A percentile compares a stretch with the other conserved stretches of the same genome.
Conservation (phyloP, 2,113 vertebrate genomes). For the Nibea albiflora region DNA sequence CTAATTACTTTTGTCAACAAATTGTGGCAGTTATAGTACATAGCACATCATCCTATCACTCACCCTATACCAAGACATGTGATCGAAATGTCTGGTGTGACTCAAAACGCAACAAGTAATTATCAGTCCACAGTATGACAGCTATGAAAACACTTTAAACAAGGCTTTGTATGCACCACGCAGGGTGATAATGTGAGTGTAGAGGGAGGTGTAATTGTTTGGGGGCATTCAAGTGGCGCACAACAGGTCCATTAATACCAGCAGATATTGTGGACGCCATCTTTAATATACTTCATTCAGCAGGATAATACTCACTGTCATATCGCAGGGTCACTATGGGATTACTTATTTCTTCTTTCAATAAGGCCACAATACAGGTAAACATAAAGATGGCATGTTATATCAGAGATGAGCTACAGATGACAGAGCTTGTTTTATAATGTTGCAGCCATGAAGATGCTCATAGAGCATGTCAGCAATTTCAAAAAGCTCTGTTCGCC, state of each 20-base stretch:
- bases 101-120: slow-evolving; percentile 28
- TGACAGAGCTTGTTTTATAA: neutral
- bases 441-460: neutral
- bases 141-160: slow-evolving; percentile 36
- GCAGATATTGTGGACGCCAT: neutral
- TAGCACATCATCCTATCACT: too few relatives aligned
- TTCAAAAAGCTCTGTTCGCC: neutral
- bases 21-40: neutral
- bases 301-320: neutral
- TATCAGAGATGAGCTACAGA: neutral
- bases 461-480: neutral
- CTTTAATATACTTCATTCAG: slow-evolving; percentile 3
- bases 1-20: neutral
- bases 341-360: neutral
- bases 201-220: neutral
- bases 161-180: slow-evolving; percentile 8
- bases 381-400: neutral
- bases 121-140: slow-evolving; percentile 12
- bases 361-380: neutral
- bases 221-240: neutral
- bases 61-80: neutral
- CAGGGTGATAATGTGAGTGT: slow-evolving; percentile 2
- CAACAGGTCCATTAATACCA: slow-evolving; percentile 14
- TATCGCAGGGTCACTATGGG: neutral
- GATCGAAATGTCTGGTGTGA: neutral